These are phyloP conservation scores for Phrynocephalus forsythii DNA, from an alignment of 2,797 vertebrate species.

Conservation along the genomic window DNA sequence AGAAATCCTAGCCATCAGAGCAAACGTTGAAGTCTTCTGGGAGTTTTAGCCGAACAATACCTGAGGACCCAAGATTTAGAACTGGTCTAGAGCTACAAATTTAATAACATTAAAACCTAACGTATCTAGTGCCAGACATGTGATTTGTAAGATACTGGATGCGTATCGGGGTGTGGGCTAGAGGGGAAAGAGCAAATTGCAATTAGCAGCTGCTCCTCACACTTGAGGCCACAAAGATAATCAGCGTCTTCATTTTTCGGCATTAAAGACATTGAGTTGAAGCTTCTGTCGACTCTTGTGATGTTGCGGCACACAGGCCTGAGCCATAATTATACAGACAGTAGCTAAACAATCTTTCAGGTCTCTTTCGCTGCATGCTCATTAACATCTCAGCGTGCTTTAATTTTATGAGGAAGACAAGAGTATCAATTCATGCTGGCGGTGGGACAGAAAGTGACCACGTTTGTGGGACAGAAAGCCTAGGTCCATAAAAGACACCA, in stretches of 20 bases:
- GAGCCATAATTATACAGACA: constrained; percentile 60
- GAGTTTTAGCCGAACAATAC: too few species aligned
- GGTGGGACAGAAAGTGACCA: fast-evolving
- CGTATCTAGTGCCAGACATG: background rate
- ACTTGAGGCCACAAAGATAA: too few species aligned
- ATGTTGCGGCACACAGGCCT: constrained; percentile 42
- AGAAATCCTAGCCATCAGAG: too few species aligned
- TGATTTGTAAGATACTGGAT: background rate
- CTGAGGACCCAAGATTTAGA: too few species aligned
- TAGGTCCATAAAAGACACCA: too few species aligned
- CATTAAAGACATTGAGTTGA: constrained; percentile 31
- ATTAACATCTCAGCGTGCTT: constrained; percentile 59
- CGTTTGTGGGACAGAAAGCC: too few species aligned
- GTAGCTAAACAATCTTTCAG: constrained; percentile 56
- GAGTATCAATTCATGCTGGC: constrained; percentile 11
- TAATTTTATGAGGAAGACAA: constrained; percentile 35
- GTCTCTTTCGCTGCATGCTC: constrained; percentile 29
- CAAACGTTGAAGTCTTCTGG: too few species aligned
- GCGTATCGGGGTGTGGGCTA: background rate
- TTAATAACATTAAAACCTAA: background rate
- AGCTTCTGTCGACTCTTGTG: constrained; percentile 35
- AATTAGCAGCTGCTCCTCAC: background rate
- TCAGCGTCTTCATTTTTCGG: constrained; percentile 5
- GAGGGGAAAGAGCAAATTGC: constrained; percentile 28
- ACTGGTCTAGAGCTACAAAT: too few species aligned